Evolutionary conservation across 92 coral and sea anemone genomes (phyloP).

Genomic region (Galaxea fascicularis): DNA sequence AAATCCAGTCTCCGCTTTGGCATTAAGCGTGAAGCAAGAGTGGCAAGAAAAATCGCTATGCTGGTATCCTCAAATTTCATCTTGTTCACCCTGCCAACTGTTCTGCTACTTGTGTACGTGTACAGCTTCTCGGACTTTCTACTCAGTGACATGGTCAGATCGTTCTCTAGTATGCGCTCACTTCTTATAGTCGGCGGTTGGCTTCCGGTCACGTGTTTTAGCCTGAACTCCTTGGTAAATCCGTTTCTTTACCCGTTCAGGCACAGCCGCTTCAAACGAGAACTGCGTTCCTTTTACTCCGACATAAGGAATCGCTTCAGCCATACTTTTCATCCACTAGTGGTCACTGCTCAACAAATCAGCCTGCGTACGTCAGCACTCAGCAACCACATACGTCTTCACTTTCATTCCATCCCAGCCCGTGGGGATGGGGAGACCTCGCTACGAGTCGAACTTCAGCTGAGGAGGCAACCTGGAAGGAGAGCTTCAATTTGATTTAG

Average conservation of each 20-base stretch:
- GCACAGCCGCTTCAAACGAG: constrained; percentile 66
- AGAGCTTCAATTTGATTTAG: constrained; percentile 21
- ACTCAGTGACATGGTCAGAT: constrained; percentile 30
- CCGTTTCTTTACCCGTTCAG: constrained; percentile 75
- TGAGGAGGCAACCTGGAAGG: not conserved
- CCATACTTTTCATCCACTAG: constrained; percentile 37
- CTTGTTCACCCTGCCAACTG: constrained; percentile 61
- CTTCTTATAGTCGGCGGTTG: constrained; percentile 69
- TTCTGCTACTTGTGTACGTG: constrained; percentile 66
- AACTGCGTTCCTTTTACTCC: constrained; percentile 31
- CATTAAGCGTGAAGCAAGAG: constrained; percentile 70
- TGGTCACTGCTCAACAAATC: constrained; percentile 35
- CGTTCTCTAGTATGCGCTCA: constrained; percentile 60
- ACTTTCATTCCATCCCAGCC: constrained; percentile 30
- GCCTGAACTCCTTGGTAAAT: constrained; percentile 63
- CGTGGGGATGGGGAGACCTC: constrained; percentile 41
- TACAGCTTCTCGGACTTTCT: constrained; percentile 54
- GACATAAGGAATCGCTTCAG: constrained; percentile 32
- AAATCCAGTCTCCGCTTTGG: constrained; percentile 66
- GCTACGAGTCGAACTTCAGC: constrained; percentile 28
- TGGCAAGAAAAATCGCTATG: constrained; percentile 70
- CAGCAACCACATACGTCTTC: constrained; percentile 38
- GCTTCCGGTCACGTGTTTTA: constrained; percentile 74
- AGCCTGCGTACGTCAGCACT: constrained; percentile 41
- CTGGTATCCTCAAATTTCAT: constrained; percentile 70